Conservation (phyloP, 2,797 vertebrate genomes). For the Chaetophractus vellerosus region DNA sequence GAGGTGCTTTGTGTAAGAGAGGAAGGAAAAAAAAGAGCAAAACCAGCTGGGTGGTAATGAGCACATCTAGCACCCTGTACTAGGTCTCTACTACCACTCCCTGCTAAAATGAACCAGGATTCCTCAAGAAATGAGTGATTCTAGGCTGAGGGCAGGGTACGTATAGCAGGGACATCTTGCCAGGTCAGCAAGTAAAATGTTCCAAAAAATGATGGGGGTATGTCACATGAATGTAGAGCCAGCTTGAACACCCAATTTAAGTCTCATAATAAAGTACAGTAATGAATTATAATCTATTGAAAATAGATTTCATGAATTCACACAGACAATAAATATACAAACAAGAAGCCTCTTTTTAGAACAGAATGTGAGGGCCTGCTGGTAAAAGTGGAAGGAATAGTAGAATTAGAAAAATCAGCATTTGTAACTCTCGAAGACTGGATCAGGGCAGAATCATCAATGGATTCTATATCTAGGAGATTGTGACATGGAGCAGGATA, state of each 20-base stretch:
- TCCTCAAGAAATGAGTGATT: conserved; percentile 2
- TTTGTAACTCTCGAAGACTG: no score
- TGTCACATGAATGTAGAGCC: not conserved
- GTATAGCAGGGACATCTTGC: not conserved
- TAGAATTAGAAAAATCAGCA: not conserved
- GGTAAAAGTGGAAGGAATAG: not conserved
- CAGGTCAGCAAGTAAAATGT: not conserved
- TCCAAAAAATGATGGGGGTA: not conserved
- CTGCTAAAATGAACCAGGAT: conserved; percentile 8
- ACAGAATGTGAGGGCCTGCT: not conserved
- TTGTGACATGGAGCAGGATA: not conserved
- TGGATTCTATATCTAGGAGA: not conserved
- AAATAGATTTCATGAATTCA: conserved; percentile 19
- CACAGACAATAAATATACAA: conserved; percentile 25
- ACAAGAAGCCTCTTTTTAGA: not conserved
- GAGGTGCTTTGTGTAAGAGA: no score
- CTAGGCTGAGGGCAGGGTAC: not conserved
- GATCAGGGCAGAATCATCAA: no score
- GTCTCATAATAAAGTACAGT: not conserved
- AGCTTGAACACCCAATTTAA: not conserved
- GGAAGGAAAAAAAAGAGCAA: no score
- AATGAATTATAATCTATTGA: not conserved
- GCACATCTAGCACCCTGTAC: not conserved
- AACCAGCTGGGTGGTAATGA: not conserved
- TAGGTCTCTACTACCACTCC: not conserved